Percentiles rank a stretch among this genome's conserved stretches.
Evolutionary conservation across 35 echinoderm and acorn worm species (phyloP).

Genomic region (Ophioderma brevispina): DNA sequence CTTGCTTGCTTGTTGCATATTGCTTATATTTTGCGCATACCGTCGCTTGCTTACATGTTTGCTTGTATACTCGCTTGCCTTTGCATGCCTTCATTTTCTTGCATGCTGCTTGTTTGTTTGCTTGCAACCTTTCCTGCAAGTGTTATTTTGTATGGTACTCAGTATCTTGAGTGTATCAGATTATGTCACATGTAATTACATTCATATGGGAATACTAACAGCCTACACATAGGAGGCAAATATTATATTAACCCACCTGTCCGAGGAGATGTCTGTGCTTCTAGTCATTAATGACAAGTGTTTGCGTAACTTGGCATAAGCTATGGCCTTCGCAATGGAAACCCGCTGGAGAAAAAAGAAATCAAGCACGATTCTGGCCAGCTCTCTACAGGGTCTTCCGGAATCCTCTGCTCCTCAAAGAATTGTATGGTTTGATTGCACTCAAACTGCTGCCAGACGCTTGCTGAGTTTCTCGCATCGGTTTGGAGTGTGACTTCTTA

Average conservation of each 20-base stretch:
- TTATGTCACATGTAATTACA: too few relatives aligned
- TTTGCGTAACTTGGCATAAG: slow-evolving; percentile 83
- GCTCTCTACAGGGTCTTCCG: slow-evolving; percentile 91
- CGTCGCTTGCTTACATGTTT: too few relatives aligned
- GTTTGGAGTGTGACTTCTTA: slow-evolving; percentile 91
- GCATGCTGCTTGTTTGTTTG: too few relatives aligned
- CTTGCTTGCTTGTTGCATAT: too few relatives aligned
- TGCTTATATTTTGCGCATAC: too few relatives aligned
- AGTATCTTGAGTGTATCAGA: too few relatives aligned
- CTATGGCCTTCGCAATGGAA: slow-evolving; percentile 94
- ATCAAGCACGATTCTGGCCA: slow-evolving; percentile 90
- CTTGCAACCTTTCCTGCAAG: too few relatives aligned
- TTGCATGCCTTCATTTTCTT: too few relatives aligned
- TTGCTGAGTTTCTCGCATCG: slow-evolving; percentile 95
- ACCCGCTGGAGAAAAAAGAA: slow-evolving; percentile 95
- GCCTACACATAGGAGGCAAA: too few relatives aligned
- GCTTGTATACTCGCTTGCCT: too few relatives aligned
- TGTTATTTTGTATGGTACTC: too few relatives aligned
- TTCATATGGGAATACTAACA: too few relatives aligned
- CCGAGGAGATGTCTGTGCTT: slow-evolving; percentile 76
- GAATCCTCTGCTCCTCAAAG: slow-evolving; percentile 91
- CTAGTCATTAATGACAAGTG: slow-evolving; percentile 93
- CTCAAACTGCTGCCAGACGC: slow-evolving; percentile 86
- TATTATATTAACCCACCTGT: slow-evolving; percentile 87
- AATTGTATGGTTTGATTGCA: slow-evolving; percentile 65